A percentile compares a stretch with the other conserved stretches of the same genome.
Conservation (phyloP, 1,140 invertebrate species). For the Charaxes varanes region DNA sequence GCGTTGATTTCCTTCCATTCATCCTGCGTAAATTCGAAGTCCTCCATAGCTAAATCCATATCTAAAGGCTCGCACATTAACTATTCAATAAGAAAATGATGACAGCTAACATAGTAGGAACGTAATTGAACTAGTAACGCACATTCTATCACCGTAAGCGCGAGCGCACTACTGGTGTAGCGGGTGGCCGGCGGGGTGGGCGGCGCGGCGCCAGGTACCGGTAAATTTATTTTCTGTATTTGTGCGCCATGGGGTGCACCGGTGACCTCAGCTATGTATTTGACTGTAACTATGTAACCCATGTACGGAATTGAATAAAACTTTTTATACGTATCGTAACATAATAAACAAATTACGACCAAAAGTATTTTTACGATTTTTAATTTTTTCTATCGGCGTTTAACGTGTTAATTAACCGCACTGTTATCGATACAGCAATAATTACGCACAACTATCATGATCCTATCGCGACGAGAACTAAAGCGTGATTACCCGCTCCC, state of each 20-base stretch:
- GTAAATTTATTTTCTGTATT: constrained; percentile 30
- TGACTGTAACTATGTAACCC: too few species aligned
- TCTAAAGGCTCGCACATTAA: constrained; percentile 34
- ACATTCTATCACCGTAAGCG: constrained; percentile 31
- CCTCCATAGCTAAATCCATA: constrained; percentile 34
- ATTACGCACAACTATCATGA: too few species aligned
- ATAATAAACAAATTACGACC: too few species aligned
- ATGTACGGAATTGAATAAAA: too few species aligned
- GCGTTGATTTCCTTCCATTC: constrained; percentile 34
- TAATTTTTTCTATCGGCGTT: too few species aligned
- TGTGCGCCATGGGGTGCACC: constrained; percentile 31
- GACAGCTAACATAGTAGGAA: constrained; percentile 34
- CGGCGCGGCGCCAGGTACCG: constrained; percentile 32
- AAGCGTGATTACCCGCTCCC: too few species aligned
- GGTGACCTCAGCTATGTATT: too few species aligned
- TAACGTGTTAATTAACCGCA: too few species aligned
- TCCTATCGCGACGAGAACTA: too few species aligned
- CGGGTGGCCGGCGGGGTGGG: constrained; percentile 26
- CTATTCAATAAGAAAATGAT: constrained; percentile 37
- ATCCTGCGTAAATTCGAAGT: constrained; percentile 38
- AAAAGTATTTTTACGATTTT: too few species aligned
- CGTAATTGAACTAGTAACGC: constrained; percentile 34
- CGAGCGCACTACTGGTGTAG: constrained; percentile 31
- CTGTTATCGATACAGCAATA: too few species aligned
- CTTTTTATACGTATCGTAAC: too few species aligned